Evolutionary conservation across 2,888 invertebrate species (phyloP).

Genomic region (Tetragonisca angustula): DNA sequence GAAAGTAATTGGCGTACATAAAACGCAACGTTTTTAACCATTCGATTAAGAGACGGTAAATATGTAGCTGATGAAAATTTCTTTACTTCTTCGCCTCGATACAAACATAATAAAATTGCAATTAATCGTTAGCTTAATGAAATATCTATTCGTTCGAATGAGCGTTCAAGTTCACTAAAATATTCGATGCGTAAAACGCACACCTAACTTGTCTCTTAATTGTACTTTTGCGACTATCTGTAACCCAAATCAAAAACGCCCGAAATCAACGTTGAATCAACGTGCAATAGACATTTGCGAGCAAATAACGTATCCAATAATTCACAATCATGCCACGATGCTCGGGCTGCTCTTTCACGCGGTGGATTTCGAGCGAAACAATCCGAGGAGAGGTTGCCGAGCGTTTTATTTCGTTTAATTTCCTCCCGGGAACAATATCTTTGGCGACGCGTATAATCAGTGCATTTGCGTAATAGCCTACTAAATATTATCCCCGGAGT

Average conservation of each 20-base stretch:
- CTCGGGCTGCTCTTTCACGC: background rate
- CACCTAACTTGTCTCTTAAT: background rate
- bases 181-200: too few species aligned
- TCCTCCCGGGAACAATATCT: slow-evolving; percentile 58
- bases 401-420: slow-evolving; percentile 60
- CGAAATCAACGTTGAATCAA: background rate
- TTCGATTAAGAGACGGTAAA: too few species aligned
- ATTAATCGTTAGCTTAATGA: too few species aligned
- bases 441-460: slow-evolving; percentile 52
- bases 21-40: too few species aligned
- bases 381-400: slow-evolving; percentile 24
- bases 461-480: slow-evolving; percentile 42
- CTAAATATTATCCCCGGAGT: slow-evolving; percentile 49
- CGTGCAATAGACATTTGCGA: background rate
- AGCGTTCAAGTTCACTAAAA: too few species aligned
- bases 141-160: too few species aligned
- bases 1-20: background rate
- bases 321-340: slow-evolving; percentile 8
- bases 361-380: background rate
- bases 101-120: too few species aligned
- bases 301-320: background rate
- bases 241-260: background rate
- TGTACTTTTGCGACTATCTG: background rate
- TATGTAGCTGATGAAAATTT: too few species aligned
- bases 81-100: too few species aligned